Evolutionary conservation across 2,797 vertebrate genomes (phyloP), one percentile per base, ranked within the genome.

Genomic region (Zenarchopterus dispar): DNA sequence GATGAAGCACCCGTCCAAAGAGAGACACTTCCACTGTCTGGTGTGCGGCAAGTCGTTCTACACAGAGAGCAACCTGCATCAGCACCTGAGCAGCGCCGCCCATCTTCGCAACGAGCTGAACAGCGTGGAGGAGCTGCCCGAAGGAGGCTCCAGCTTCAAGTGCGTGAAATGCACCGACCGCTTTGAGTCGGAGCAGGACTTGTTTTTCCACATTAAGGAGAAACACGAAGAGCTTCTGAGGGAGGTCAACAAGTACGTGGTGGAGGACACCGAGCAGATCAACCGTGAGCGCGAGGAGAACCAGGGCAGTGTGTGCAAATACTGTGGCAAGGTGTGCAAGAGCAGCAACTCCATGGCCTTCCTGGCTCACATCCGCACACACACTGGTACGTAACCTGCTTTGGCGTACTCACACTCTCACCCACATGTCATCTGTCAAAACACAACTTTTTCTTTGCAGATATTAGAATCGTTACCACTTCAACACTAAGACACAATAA

Each of bases 271-370:
- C 0, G 97, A 99, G 88, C 97, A 98, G 86, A 99, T 99, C 88
- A 99, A 98, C 92, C 94, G 94, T 0, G 98, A 99, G 89, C 93
- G 98, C 5, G 95, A 98, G 89, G 97, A 99, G 86, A 98, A 99
- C 86, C 96, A 98, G 90, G 97, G 98, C 67, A 97, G 94, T 0
- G 92, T 97, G 65, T 99, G 98, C 88, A 98, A 97, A 86, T 96
- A 96, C 48, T 99, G 98, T 11, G 97, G 97, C 67, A 99, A 99
- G 92, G 94, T 97, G 87, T 99, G 97, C 85, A 97, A 97, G 88
- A 99, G 97, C 88, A 99, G 96, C 92, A 99, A 99, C 86, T 99
- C 97, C 72, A 97, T 99, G 97, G 97, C 97, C 18, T 99, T 99
- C 81, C 93, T 99, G 60, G 97, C 97, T 6, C 98, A 99, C 85